These are phyloP conservation scores for Rhagonycha fulva DNA, from an alignment of 2,888 invertebrate species.

Conservation along the genomic window DNA sequence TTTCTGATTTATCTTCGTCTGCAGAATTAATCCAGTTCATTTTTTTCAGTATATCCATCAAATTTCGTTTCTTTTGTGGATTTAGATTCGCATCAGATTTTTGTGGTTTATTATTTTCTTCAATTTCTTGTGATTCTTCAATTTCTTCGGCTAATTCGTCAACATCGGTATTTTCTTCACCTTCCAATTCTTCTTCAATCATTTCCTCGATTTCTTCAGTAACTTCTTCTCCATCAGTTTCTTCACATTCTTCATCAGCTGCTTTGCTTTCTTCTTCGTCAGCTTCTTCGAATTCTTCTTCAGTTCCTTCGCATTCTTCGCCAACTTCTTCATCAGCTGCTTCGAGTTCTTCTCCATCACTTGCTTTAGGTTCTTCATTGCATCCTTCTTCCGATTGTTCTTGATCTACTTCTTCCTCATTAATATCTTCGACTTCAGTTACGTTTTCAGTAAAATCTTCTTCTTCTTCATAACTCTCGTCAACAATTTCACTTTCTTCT, in stretches of 20 bases:
- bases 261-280: neutral
- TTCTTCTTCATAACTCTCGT: neutral
- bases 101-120: neutral
- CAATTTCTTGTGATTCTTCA: too few species aligned
- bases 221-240: neutral
- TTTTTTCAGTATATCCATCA: neutral
- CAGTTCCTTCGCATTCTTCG: neutral
- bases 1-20: neutral
- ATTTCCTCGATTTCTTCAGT: neutral
- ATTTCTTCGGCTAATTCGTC: neutral
- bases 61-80: neutral
- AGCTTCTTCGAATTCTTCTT: neutral
- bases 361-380: neutral
- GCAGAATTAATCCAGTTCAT: neutral
- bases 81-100: neutral
- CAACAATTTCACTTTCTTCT: neutral
- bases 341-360: too few species aligned
- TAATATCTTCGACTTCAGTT: neutral
- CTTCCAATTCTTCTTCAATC: neutral
- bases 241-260: neutral
- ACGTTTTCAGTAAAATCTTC: neutral
- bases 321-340: neutral
- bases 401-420: neutral
- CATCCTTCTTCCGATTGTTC: neutral
- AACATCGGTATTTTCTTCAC: neutral